phyloP scores from a whole-genome alignment of 2,797 vertebrate species.

The Chrosomus eos region DNA sequence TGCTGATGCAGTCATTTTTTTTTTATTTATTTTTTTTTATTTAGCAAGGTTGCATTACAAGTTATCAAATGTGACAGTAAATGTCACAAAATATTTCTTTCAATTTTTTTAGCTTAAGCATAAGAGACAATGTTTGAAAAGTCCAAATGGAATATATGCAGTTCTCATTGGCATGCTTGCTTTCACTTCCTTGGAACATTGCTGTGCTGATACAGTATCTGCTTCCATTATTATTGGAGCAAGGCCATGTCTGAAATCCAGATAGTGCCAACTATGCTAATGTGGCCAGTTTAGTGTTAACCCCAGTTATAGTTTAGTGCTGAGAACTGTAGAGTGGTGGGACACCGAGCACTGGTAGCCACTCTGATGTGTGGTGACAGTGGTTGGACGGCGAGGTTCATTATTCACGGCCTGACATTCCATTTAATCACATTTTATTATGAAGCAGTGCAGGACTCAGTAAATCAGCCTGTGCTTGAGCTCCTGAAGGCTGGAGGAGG shows the following conservation, averaged over 20 bases:
- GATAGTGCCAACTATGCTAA: slow-evolving; percentile 39
- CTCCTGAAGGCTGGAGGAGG: slow-evolving; percentile 40
- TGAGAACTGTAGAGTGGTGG: slow-evolving; percentile 31
- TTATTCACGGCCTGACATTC: slow-evolving; percentile 65
- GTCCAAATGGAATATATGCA: background rate
- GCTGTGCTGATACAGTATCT: slow-evolving; percentile 24
- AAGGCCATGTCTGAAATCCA: slow-evolving; percentile 42
- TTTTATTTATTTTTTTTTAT: fast-evolving
- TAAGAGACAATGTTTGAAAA: too few species aligned
- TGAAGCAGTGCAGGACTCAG: slow-evolving; percentile 56
- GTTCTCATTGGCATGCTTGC: background rate
- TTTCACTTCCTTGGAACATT: slow-evolving; percentile 12
- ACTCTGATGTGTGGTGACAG: slow-evolving; percentile 55
- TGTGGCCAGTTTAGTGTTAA: slow-evolving; percentile 46
- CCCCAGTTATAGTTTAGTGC: slow-evolving; percentile 34
- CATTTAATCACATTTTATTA: slow-evolving; percentile 70
- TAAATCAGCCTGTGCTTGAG: slow-evolving; percentile 61
- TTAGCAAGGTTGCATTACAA: background rate
- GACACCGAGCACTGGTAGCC: slow-evolving; percentile 23
- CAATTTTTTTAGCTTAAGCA: background rate
- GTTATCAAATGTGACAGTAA: background rate
- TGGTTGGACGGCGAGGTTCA: slow-evolving; percentile 56
- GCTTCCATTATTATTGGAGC: slow-evolving; percentile 34
- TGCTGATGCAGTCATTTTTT: background rate
- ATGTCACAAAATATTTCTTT: background rate